Percentiles rank a stretch among this genome's conserved stretches.
Evolutionary conservation across 2,888 invertebrate genomes (phyloP).

Genomic region (Ischnura elegans): DNA sequence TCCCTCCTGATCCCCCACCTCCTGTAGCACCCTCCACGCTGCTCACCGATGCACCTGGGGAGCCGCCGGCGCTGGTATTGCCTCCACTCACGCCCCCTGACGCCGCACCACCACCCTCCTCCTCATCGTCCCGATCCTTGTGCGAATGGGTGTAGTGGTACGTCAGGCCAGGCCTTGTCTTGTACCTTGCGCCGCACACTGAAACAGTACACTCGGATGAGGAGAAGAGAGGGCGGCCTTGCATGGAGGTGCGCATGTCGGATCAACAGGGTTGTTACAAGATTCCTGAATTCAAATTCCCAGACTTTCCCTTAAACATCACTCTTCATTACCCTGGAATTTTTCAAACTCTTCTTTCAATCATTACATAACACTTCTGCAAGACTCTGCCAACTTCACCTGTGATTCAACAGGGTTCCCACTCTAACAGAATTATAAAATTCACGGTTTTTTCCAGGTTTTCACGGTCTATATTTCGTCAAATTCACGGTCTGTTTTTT

Average conservation of each 20-base stretch:
- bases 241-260: neutral
- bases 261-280: too few species aligned
- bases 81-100: slow-evolving; percentile 74
- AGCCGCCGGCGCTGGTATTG: neutral
- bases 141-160: slow-evolving; percentile 97
- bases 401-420: too few species aligned
- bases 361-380: too few species aligned
- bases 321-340: too few species aligned
- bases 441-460: too few species aligned
- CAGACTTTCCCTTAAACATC: too few species aligned
- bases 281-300: too few species aligned
- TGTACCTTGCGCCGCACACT: slow-evolving; percentile 98
- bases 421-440: too few species aligned
- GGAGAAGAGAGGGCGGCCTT: slow-evolving; percentile 52
- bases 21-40: slow-evolving; percentile 43
- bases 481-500: too few species aligned
- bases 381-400: too few species aligned
- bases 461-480: too few species aligned
- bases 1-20: slow-evolving; percentile 52
- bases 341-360: too few species aligned
- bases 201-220: slow-evolving; percentile 77
- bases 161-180: slow-evolving; percentile 96
- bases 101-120: slow-evolving; percentile 77
- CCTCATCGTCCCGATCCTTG: slow-evolving; percentile 77
- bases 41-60: slow-evolving; percentile 37